Evolutionary conservation across 1,140 invertebrate genomes (phyloP).

Genomic region (Drosophila carrolli): DNA sequence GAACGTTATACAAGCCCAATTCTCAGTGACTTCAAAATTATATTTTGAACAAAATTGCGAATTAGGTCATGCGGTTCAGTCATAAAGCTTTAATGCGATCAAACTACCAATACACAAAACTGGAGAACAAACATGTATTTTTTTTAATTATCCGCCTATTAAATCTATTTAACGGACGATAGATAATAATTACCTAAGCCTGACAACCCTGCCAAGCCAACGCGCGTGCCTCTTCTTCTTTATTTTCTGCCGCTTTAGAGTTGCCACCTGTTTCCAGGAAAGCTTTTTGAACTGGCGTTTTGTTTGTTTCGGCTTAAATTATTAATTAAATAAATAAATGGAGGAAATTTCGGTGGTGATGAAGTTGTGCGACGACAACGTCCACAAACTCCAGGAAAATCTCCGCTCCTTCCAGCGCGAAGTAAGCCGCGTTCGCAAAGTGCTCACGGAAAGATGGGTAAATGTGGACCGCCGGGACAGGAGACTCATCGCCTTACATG

Average conservation of each 20-base stretch:
- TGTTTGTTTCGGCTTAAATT: background rate
- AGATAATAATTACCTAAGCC: too few relatives aligned
- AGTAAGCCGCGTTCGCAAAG: constrained; percentile 9
- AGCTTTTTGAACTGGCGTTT: background rate
- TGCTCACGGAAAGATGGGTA: constrained; percentile 26
- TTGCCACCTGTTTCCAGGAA: constrained; percentile 5
- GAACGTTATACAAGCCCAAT: too few relatives aligned
- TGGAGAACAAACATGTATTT: too few relatives aligned
- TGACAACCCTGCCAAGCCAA: background rate
- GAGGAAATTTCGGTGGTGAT: constrained; percentile 28
- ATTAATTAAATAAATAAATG: background rate
- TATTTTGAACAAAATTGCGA: too few relatives aligned
- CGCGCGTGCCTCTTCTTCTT: constrained; percentile 1
- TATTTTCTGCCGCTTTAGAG: background rate
- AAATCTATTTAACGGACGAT: too few relatives aligned
- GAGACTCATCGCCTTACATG: constrained; percentile 29
- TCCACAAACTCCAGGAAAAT: constrained; percentile 43
- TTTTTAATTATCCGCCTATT: too few relatives aligned
- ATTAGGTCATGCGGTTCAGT: too few relatives aligned
- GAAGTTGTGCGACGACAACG: constrained; percentile 38
- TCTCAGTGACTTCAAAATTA: too few relatives aligned
- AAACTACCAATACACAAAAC: too few relatives aligned
- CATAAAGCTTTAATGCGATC: too few relatives aligned
- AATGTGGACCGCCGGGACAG: constrained; percentile 14
- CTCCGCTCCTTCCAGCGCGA: constrained; percentile 27